phyloP scores from a whole-genome alignment of 1,140 invertebrate genomes.

The Ceratosolen fusciceps region DNA sequence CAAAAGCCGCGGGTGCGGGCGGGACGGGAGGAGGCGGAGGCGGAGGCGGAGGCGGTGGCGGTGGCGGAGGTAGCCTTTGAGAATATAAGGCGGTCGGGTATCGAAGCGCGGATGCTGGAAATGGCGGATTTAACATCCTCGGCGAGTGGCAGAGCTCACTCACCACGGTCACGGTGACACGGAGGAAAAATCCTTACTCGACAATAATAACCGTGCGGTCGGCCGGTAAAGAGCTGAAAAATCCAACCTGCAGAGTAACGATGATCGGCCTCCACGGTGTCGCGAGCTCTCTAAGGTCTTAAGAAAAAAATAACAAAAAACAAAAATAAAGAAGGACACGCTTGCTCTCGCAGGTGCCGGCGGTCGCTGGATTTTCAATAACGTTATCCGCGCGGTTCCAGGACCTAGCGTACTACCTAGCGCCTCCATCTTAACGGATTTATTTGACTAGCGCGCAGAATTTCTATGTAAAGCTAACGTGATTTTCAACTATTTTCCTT shows the following conservation, averaged over 20 bases:
- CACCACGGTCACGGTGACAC: slow-evolving; percentile 56
- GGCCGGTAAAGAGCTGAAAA: background rate
- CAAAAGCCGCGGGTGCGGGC: background rate
- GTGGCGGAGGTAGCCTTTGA: background rate
- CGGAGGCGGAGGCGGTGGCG: background rate
- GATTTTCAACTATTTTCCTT: background rate
- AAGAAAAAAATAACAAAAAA: too few species aligned
- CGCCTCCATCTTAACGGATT: slow-evolving; percentile 2
- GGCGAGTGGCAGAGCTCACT: too few species aligned
- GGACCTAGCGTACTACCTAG: background rate
- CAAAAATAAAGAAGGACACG: background rate
- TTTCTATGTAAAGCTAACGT: background rate
- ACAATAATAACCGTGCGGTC: slow-evolving; percentile 53
- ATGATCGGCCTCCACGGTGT: slow-evolving; percentile 22
- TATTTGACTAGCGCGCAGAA: slow-evolving; percentile 12
- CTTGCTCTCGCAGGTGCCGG: background rate
- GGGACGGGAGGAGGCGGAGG: background rate
- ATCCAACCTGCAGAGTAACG: slow-evolving; percentile 51
- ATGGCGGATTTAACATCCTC: slow-evolving; percentile 44
- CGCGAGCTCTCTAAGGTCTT: background rate
- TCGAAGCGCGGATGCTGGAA: background rate
- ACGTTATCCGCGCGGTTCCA: background rate
- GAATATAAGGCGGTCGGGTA: background rate
- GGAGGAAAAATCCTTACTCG: slow-evolving; percentile 54
- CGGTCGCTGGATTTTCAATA: background rate